Evolutionary conservation across 2,113 vertebrate genomes (phyloP).

Genomic region (Lonchura striata): DNA sequence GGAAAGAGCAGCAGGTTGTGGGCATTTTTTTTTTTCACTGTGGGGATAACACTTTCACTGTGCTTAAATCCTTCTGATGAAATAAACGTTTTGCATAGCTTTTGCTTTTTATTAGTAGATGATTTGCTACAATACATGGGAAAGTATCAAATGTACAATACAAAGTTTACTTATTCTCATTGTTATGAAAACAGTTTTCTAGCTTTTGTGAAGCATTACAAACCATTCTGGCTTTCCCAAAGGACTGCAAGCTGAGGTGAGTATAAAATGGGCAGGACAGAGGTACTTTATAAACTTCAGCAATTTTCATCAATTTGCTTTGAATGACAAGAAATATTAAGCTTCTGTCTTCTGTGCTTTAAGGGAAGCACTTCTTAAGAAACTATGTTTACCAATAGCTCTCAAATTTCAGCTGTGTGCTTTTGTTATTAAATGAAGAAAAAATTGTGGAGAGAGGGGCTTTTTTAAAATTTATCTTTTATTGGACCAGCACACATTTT

Average conservation of each 20-base stretch:
- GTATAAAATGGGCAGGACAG: not conserved
- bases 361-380: not conserved
- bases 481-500: not conserved
- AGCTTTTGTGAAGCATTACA: not conserved
- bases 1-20: not conserved
- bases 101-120: not conserved
- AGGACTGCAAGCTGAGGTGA: not conserved
- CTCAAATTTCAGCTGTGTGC: not conserved
- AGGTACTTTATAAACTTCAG: not conserved
- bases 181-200: not conserved
- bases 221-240: not conserved
- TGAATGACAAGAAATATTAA: not conserved
- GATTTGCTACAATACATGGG: not conserved
- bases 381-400: not conserved
- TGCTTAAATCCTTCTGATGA: not conserved
- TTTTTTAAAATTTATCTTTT: not conserved
- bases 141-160: not conserved
- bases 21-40: fast-evolving
- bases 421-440: not conserved
- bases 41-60: not conserved
- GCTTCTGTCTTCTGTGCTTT: not conserved
- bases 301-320: conserved; percentile 4
- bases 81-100: not conserved
- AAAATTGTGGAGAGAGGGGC: not conserved
- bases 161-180: not conserved